Evolutionary conservation across 2,797 vertebrate species (phyloP), one percentile per base, ranked within the genome.

Genomic region (Cryptoprocta ferox): DNA sequence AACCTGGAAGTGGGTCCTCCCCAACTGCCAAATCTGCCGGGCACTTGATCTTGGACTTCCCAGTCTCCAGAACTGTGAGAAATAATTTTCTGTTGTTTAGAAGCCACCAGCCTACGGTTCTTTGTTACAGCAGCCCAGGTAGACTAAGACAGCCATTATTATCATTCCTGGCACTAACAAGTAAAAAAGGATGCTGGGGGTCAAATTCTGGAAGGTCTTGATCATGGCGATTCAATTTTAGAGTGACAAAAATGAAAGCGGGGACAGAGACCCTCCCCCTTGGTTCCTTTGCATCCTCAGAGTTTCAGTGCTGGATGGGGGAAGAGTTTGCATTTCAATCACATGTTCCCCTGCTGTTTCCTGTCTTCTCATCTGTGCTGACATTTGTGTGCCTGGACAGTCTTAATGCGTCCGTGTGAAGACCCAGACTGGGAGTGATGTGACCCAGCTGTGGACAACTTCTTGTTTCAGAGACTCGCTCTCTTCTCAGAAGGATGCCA

Each of bases 391-490:
- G 76, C 76, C 37, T 21, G 37, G 71, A 70, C 24, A 42, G 42
- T 53, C 79, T 75, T 82, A 83, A 90, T 91, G 91, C 87, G 35
- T 63, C 95, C 4, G 0, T 94, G 80, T 92, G 79, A 96, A 97
- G 97, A 96, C 78, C 45, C 65, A 94, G 86, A 96, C 71, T 79
- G 6, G 42, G 87, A 90, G 88, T 79, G 59, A 96, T 94, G 91
- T 79, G 80, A 66, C 78, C 97, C 93, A 98, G 82, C 42, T 97
- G 97, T 93, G 70, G 70, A 94, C 76, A 92, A 78, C 71, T 80
- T 93, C 96, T 93, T 96, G 80, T 97, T 95, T 94, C 95, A 90
- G 95, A 98, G 97, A 96, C 97, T 94, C 97, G 97, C 91, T 80
- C 92, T 97, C 93, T 89, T 93, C 94, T 95, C 93, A 86, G 71